These are phyloP conservation scores for Corella eumyota DNA, from an alignment of 23 tunicate genomes.

Conservation along the genomic window DNA sequence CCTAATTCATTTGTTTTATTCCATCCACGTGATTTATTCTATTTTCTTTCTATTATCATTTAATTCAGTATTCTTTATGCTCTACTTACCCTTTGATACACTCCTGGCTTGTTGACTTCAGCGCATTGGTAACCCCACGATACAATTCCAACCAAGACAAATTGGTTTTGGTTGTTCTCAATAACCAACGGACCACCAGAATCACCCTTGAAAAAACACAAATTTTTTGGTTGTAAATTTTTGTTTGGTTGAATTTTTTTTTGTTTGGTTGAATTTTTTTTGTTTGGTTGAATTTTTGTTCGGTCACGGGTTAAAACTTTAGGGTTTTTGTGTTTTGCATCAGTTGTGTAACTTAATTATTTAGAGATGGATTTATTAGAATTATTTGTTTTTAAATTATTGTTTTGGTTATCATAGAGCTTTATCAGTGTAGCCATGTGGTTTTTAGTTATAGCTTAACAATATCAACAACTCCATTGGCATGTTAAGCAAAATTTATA, in stretches of 20 bases:
- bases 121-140: slow-evolving; percentile 66
- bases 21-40: too few species aligned
- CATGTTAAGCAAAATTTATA: too few species aligned
- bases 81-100: slow-evolving; percentile 32
- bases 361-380: background rate
- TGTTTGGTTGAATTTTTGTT: too few species aligned
- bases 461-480: too few species aligned
- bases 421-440: background rate
- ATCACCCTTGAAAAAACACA: slow-evolving; percentile 57
- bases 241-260: too few species aligned
- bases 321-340: too few species aligned
- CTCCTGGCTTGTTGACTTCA: slow-evolving; percentile 16
- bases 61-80: background rate
- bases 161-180: background rate
- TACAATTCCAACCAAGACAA: slow-evolving; percentile 22
- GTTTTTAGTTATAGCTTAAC: background rate
- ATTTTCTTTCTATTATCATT: too few species aligned
- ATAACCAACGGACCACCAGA: slow-evolving; percentile 52
- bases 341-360: too few species aligned
- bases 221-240: background rate
- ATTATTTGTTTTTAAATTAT: background rate
- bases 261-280: too few species aligned
- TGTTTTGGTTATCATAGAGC: background rate
- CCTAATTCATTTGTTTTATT: too few species aligned
- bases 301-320: too few species aligned